Conservation (phyloP, 2,113 vertebrate species). For the Amazona guildingii region DNA sequence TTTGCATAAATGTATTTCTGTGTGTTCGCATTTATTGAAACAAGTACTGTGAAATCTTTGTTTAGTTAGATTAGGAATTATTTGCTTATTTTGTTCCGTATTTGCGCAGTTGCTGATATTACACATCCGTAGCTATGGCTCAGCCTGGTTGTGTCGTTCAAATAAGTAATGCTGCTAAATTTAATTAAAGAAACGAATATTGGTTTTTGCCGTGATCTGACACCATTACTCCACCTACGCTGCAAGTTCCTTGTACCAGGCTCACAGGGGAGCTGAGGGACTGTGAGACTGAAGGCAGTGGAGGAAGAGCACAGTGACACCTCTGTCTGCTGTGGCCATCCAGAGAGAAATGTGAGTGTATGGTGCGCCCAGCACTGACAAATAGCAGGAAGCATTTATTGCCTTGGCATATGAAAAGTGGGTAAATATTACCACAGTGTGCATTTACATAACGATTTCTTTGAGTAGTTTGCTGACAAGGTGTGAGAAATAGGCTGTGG, state of each 20-base stretch:
- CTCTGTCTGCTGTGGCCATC: fast-evolving
- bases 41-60: not conserved
- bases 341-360: fast-evolving
- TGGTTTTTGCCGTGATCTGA: not conserved
- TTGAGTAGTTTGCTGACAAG: not conserved
- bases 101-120: not conserved
- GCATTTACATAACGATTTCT: not conserved
- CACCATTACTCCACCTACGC: fast-evolving
- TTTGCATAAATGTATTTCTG: not conserved
- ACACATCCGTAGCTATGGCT: not conserved
- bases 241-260: not conserved
- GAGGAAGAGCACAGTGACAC: not conserved
- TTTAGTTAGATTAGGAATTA: not conserved
- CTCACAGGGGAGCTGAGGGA: not conserved
- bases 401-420: not conserved
- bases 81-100: not conserved
- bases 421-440: not conserved
- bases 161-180: not conserved
- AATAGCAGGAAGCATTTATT: not conserved
- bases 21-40: not conserved
- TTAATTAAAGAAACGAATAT: not conserved
- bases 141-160: not conserved
- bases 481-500: not conserved
- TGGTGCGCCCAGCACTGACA: not conserved
- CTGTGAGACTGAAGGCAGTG: not conserved